Conservation (phyloP, 2,888 invertebrate genomes). For the Cheilosia vulpina region DNA sequence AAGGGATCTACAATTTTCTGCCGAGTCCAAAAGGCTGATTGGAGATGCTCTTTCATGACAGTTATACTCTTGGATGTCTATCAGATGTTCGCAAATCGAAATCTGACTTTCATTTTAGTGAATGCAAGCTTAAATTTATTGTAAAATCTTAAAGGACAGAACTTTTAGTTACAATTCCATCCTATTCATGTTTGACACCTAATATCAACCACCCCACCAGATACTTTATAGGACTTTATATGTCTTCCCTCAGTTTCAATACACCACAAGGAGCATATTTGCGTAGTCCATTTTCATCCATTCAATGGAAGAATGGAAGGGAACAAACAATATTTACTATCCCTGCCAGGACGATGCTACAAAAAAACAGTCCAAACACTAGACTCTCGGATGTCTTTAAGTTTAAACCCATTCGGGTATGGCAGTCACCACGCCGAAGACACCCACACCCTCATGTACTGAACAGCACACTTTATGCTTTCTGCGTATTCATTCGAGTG, state of each 20-base stretch:
- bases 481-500: slow-evolving; percentile 58
- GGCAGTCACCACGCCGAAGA: background rate
- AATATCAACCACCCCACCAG: no score
- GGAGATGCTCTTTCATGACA: no score
- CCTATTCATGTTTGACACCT: no score
- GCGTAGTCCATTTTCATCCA: slow-evolving; percentile 55
- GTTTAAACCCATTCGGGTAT: slow-evolving; percentile 58
- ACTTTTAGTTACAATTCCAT: no score
- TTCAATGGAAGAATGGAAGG: slow-evolving; percentile 40
- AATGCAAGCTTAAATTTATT: no score
- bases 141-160: no score
- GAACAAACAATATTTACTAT: slow-evolving; percentile 52
- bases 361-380: slow-evolving; percentile 46
- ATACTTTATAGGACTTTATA: background rate
- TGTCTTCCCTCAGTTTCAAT: slow-evolving; percentile 14
- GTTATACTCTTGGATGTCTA: no score
- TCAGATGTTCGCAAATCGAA: no score
- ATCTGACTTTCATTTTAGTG: no score
- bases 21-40: no score
- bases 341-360: slow-evolving; percentile 21
- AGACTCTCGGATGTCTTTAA: slow-evolving; percentile 53
- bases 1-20: no score
- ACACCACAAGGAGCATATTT: slow-evolving; percentile 43
- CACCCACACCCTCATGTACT: slow-evolving; percentile 3
- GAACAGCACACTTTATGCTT: slow-evolving; percentile 42